Conservation (phyloP, 2,888 invertebrate species). For the Sarcophaga caerulescens region DNA sequence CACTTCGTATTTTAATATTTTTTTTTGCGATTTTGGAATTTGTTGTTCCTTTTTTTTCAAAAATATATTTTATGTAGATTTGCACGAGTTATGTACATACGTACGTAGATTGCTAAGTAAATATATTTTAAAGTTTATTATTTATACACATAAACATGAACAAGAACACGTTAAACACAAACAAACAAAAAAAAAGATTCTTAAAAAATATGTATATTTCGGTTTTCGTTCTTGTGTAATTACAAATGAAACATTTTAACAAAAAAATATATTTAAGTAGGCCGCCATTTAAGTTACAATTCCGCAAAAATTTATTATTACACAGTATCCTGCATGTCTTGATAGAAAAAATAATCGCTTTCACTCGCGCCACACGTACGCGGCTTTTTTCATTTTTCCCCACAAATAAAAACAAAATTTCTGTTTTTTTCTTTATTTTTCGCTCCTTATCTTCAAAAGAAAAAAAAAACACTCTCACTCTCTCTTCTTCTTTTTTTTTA, state of each 20-base stretch:
- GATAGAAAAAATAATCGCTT: constrained; percentile 4
- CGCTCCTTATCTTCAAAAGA: neutral
- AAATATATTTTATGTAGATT: neutral
- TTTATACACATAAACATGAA: neutral
- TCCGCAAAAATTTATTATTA: too few relatives aligned
- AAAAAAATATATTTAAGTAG: constrained; percentile 53
- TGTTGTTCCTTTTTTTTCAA: neutral
- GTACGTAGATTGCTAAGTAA: neutral
- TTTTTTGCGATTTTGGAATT: neutral
- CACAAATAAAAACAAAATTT: neutral
- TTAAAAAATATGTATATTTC: neutral
- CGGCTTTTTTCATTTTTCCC: neutral
- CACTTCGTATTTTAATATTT: too few relatives aligned
- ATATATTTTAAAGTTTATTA: neutral
- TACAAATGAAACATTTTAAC: neutral
- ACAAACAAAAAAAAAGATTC: neutral
- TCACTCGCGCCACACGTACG: neutral
- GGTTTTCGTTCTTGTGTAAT: neutral
- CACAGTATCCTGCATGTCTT: neutral
- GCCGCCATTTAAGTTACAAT: constrained; percentile 20
- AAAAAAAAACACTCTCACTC: neutral
- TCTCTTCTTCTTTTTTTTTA: neutral
- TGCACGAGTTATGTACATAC: neutral
- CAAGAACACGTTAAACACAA: neutral
- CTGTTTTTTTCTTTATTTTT: neutral